Evolutionary conservation across 2,888 invertebrate genomes (phyloP).

Genomic region (Hipparchia sbordonii): DNA sequence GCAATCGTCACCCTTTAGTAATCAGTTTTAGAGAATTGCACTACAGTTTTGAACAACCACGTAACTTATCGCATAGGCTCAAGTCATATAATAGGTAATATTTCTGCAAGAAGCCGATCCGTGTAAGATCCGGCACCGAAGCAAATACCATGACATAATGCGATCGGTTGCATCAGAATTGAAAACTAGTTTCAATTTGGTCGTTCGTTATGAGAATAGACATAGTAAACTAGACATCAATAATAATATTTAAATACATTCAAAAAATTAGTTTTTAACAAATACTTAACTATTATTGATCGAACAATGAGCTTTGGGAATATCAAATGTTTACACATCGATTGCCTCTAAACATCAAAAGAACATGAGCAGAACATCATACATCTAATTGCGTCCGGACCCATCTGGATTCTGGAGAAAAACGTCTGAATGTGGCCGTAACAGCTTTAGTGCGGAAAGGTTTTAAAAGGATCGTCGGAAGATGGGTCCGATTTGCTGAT

Average conservation of each 20-base stretch:
- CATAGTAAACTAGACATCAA: neutral
- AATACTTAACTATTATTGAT: neutral
- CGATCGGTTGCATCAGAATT: too few relatives aligned
- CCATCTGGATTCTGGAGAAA: slow-evolving; percentile 15
- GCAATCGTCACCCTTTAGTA: too few relatives aligned
- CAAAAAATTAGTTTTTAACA: neutral
- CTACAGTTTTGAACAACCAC: too few relatives aligned
- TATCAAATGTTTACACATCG: slow-evolving; percentile 2
- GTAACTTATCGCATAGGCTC: too few relatives aligned
- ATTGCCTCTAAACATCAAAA: slow-evolving; percentile 29
- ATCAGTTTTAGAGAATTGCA: too few relatives aligned
- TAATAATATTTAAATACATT: neutral
- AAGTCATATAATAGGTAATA: too few relatives aligned
- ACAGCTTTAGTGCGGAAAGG: slow-evolving; percentile 20
- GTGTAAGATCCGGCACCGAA: too few relatives aligned
- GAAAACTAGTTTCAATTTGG: too few relatives aligned
- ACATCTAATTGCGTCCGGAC: slow-evolving; percentile 18
- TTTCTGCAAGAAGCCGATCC: too few relatives aligned
- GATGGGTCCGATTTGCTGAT: slow-evolving; percentile 20
- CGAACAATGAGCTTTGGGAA: neutral
- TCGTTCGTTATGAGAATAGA: too few relatives aligned
- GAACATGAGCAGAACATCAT: slow-evolving; percentile 17
- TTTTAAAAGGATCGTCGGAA: neutral
- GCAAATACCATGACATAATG: too few relatives aligned
- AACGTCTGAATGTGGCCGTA: slow-evolving; percentile 25